Evolutionary conservation across 2,113 vertebrate species (phyloP).

Genomic region (Pristiophorus japonicus): DNA sequence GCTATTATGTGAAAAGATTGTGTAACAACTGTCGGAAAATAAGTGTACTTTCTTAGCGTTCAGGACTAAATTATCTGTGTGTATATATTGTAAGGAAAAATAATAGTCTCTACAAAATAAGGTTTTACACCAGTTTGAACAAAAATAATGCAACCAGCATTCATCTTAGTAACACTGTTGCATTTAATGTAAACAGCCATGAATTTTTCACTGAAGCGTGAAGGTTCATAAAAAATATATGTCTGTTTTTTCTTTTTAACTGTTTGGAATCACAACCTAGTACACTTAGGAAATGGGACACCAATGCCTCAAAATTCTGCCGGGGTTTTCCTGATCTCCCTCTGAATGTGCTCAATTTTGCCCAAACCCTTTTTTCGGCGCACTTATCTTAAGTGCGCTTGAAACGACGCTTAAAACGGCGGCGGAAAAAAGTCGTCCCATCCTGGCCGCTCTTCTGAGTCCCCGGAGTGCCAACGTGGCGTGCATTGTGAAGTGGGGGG

Average conservation of each 20-base stretch:
- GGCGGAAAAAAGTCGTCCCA: too few relatives aligned
- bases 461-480: too few relatives aligned
- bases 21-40: neutral
- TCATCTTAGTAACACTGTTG: neutral
- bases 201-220: neutral
- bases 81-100: neutral
- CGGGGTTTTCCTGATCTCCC: neutral
- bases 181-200: neutral
- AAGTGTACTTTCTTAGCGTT: neutral
- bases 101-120: neutral
- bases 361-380: too few relatives aligned
- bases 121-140: neutral
- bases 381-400: too few relatives aligned
- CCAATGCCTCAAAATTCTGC: neutral
- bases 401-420: too few relatives aligned
- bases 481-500: too few relatives aligned
- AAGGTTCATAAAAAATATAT: neutral
- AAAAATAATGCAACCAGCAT: neutral
- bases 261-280: neutral
- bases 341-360: too few relatives aligned
- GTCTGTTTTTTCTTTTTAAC: neutral
- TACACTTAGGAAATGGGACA: neutral
- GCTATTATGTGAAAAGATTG: neutral
- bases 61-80: neutral
- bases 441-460: too few relatives aligned